Evolutionary conservation across 2,797 vertebrate species (phyloP), one percentile per base, ranked within the genome.

Genomic region (Trichosurus vulpecula): DNA sequence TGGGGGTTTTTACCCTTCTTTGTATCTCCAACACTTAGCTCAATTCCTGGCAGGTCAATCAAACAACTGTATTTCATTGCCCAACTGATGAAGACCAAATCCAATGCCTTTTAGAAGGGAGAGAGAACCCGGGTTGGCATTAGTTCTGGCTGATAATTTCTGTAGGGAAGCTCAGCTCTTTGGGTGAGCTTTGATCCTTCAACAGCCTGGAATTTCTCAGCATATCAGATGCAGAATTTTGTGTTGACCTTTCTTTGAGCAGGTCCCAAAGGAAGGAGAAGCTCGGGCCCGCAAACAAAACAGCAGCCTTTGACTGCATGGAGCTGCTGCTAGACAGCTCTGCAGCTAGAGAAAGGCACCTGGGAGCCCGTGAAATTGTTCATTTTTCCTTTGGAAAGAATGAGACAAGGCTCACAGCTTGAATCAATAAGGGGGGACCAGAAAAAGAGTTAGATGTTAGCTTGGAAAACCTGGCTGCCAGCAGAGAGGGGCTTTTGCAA

Each of bases 241-340:
- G 55, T 61, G 93, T 53, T 96, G 95, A 93, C 6, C n/a, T 94
- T 95, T 97, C 55, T 74, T 93, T 47, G 90, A 27, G 89, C 10
- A 41, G 53, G 90, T 96, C 52, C 47, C 94, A 94, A 31, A 96
- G 22, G 93, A 93, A 96, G 93, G 3, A 55, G 97, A 96, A 54
- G 56, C 54, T 13, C 74, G 89, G 2, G 25, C 74, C 54, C 16
- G 96, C 92, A 96, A 16, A 53, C 51, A 52, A 96, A 96, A 96
- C 61, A 52, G 93, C 52, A 4, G 47, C 57, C 52, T 93, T 97
- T 93, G 52, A 1, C 2, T 81, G 31, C 54, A 11, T 0, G 3
- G 57, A 97, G 92, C 90, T 91, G 61, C 14, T 47, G 94, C 91
- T 90, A 41, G 93, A 96, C 91, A 97, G 87, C 51, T 97, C 93